These are phyloP conservation scores for Mnemiopsis leidyi DNA, from an alignment of 37 sponge, comb jelly and placozoan genomes.

Conservation along the genomic window DNA sequence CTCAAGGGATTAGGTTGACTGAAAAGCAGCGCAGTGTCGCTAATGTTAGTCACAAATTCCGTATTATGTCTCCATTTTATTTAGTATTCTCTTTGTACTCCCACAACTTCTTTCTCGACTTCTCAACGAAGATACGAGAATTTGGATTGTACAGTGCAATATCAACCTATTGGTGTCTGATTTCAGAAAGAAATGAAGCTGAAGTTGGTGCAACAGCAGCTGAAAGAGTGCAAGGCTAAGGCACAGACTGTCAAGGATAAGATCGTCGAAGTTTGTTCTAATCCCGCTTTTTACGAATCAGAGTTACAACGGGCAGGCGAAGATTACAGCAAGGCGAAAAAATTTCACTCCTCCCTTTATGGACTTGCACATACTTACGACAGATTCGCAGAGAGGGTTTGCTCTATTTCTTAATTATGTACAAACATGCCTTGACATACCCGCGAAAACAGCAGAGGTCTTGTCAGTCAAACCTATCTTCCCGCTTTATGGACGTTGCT, in stretches of 20 bases:
- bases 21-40: neutral
- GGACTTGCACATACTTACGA: neutral
- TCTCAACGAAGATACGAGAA: too few species aligned
- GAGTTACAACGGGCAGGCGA: constrained; percentile 7
- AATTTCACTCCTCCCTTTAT: neutral
- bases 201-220: neutral
- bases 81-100: too few species aligned
- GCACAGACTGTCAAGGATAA: neutral
- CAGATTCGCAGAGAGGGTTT: neutral
- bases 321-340: neutral
- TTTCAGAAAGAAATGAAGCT: neutral
- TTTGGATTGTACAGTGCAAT: neutral
- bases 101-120: too few species aligned
- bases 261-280: constrained; percentile 26
- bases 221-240: neutral
- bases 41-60: neutral
- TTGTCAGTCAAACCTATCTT: too few species aligned
- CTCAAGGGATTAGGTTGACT: neutral
- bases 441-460: too few species aligned
- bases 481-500: neutral
- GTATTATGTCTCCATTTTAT: too few species aligned
- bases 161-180: too few species aligned
- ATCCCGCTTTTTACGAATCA: neutral
- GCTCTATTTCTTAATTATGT: too few species aligned
- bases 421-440: too few species aligned